Base-by-base conservation (phyloP, 1,140 invertebrate species). In the Pollicipes pollicipes region DNA sequence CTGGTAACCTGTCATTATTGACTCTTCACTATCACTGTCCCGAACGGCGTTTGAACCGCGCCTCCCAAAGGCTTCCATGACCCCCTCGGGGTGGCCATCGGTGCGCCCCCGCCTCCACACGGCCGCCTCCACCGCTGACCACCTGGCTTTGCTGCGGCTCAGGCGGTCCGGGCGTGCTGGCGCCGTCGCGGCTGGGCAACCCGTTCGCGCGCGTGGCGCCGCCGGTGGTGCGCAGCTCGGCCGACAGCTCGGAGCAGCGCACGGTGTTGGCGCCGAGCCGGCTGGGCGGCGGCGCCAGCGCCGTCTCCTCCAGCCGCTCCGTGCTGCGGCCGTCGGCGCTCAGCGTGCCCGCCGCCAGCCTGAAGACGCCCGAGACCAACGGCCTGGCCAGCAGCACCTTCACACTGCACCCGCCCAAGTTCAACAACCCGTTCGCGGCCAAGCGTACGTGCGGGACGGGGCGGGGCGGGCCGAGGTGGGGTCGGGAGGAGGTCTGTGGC, bases 351-450 rank as follows among this genome's bases (percentile, higher is more conserved):
- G 64, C 64, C 1, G 64, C 64, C 64, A 66, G 64, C n/a, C n/a
- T 27, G 27, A 29, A 66, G 64, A 28, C 64, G n/a, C 27, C 64
- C 16, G 27, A 66, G 64, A 66, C 64, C 10, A 66, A 66, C 64
- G 64, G 64, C 4, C 27, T 29, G n/a, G n/a, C n/a, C 64, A 21
- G 8, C 27, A 66, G 27, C 27, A 66, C 64, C 3, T 70, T 72
- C 58, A 28, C 32, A 71, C 63, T 30, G 31, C 29, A 72, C 30
- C 32, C 70, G 30, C 30, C 32, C 72, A 70, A 66, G 27, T 66
- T 66, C 64, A 66, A 66, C 8, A 66, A 66, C n/a, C 64, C 64
- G 64, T 66, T 66, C 64, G n/a, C 64, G 2, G 45, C 45, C 6
- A 58, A 58, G 24, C 10, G 45, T 58, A 21, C 6, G 45, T 58